Base-by-base conservation (phyloP, 1,140 invertebrate species). In the Scaptodrosophila lebanonensis region DNA sequence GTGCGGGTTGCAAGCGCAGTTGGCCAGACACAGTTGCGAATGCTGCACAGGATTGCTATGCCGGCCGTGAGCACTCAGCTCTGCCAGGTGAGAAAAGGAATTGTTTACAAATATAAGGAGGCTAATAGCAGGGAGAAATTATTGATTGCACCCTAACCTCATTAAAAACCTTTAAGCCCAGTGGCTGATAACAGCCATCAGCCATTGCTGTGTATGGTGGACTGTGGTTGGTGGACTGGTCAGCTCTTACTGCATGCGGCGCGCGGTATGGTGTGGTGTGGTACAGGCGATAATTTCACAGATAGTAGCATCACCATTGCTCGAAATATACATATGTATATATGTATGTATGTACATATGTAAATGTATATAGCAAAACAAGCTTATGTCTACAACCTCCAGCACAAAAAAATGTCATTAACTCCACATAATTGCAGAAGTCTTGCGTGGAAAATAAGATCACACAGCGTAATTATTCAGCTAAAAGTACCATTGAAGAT, bases 401-500 rank as follows among this genome's bases (percentile, higher is more conserved):
- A n/a, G n/a, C n/a, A n/a, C n/a, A n/a, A n/a, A n/a, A n/a, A n/a
- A n/a, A n/a, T n/a, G 35, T 29, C 11, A 29, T 30, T 5, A 51
- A 15, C 50, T 17, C 40, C 15, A 27, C 15, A 52, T 27, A 36
- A 32, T 66, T 51, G 27, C 65, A 79, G 75, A 69, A 70, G 27
- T 60, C 12, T 2, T 13, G 32, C 32, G 8, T 3, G 3, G 9
- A 5, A 3, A 32, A 38, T 38, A 36, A 6, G 12, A 44, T 54
- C 30, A 35, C 32, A 36, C 7, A 70, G 36, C 83, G 57, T 20
- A 61, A 48, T 43, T 66, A 59, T 52, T 84, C 67, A 25, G 65
- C 32, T 16, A 89, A 88, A 64, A 82, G 72, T 40, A 87, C 87
- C 50, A 71, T 87, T 57, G 83, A 89, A 64, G 89, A 93, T 83